Percentiles rank a stretch among this genome's conserved stretches.
Conservation (phyloP, 2,797 vertebrate genomes). For the Emydoidea blandingii region DNA sequence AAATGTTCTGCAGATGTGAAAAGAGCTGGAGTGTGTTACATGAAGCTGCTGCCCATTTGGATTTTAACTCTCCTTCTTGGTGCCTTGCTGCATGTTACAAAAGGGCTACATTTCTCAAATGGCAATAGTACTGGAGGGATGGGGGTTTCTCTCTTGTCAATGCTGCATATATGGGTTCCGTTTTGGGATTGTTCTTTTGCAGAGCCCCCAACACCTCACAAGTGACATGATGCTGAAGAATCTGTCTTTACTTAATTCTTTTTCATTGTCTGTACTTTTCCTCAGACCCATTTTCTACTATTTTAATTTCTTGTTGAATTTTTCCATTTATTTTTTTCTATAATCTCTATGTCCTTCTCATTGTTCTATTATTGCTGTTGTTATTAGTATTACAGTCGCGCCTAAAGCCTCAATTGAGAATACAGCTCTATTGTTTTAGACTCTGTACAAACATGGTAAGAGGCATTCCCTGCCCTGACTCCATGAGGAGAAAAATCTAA, state of each 20-base stretch:
- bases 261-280: background rate
- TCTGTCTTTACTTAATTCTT: background rate
- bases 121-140: background rate
- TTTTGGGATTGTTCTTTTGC: background rate
- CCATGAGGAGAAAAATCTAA: background rate
- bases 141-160: background rate
- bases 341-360: background rate
- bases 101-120: conserved; percentile 63
- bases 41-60: conserved; percentile 80
- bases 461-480: background rate
- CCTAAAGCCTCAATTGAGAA: background rate
- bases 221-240: background rate
- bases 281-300: background rate
- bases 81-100: conserved; percentile 53
- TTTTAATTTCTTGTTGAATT: background rate
- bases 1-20: conserved; percentile 94
- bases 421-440: background rate
- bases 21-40: conserved; percentile 77
- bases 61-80: conserved; percentile 64
- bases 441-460: background rate
- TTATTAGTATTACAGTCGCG: background rate
- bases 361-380: background rate
- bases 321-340: background rate
- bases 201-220: background rate
- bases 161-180: background rate